A percentile compares a stretch with the other conserved stretches of the same genome.
Conservation (phyloP, 2,113 vertebrate genomes). For the Equus quagga region DNA sequence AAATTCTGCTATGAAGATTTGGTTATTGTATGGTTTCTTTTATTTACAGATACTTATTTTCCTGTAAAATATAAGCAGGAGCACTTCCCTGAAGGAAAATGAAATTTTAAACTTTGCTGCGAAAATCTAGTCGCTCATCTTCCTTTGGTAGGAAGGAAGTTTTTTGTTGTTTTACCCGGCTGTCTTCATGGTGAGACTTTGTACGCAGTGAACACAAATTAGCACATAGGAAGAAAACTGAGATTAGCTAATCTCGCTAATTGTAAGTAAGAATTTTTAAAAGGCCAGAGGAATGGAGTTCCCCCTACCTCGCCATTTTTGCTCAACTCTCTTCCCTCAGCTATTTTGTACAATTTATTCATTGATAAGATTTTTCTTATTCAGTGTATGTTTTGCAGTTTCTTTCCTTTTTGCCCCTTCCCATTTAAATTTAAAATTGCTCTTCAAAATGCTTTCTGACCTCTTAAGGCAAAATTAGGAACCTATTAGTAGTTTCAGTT, state of each 20-base stretch:
- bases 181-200: not conserved
- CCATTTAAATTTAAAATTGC: not conserved
- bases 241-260: not conserved
- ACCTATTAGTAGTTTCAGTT: not conserved
- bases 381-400: not conserved
- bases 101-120: not conserved
- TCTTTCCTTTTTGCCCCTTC: not conserved
- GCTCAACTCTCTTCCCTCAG: not conserved
- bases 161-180: not conserved
- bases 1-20: constrained; percentile 41
- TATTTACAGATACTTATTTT: constrained; percentile 1
- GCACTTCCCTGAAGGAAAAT: not conserved
- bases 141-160: not conserved
- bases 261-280: not conserved
- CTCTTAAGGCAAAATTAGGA: not conserved
- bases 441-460: not conserved
- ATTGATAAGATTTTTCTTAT: not conserved
- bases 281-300: not conserved
- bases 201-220: not conserved
- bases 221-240: not conserved
- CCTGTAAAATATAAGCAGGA: constrained; percentile 5
- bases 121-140: not conserved
- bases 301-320: not conserved
- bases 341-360: not conserved
- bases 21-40: not conserved